phyloP scores from a whole-genome alignment of 2,888 invertebrate genomes.

The Drosophila mayaguana region DNA sequence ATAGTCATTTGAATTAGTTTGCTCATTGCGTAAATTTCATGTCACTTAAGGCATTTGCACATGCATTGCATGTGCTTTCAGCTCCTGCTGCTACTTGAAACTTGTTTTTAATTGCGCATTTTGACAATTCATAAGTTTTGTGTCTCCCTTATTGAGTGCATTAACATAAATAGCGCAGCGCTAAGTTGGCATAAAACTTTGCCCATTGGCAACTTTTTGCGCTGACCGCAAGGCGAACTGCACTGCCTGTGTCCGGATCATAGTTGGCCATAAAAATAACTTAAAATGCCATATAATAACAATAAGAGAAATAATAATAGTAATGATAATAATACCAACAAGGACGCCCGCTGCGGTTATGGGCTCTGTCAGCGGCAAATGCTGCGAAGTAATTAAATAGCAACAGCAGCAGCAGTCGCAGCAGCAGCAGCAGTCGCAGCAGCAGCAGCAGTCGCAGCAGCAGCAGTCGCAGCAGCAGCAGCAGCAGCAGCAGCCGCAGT shows the following conservation, averaged over 20 bases:
- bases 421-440: background rate
- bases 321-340: constrained; percentile 49
- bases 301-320: constrained; percentile 63
- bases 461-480: constrained; percentile 3
- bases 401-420: constrained; percentile 22
- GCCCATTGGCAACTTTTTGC: constrained; percentile 22
- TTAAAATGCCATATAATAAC: constrained; percentile 68
- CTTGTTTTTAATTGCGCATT: constrained; percentile 8
- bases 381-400: constrained; percentile 69
- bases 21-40: background rate
- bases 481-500: background rate
- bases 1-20: constrained; percentile 6
- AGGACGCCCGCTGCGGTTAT: constrained; percentile 45
- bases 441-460: too few species aligned
- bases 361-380: constrained; percentile 3
- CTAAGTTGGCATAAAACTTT: constrained; percentile 25
- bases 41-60: background rate
- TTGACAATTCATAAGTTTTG: constrained; percentile 15
- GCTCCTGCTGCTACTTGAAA: background rate
- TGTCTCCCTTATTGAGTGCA: constrained; percentile 15
- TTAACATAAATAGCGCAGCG: constrained; percentile 17
- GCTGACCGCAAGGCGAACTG: constrained; percentile 1
- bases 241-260: constrained; percentile 12
- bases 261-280: constrained; percentile 59
- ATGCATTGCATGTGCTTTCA: background rate